A percentile compares a stretch with the other conserved stretches of the same genome.
Conservation (phyloP, 2,888 invertebrate species). For the Drosophila setosimentum region DNA sequence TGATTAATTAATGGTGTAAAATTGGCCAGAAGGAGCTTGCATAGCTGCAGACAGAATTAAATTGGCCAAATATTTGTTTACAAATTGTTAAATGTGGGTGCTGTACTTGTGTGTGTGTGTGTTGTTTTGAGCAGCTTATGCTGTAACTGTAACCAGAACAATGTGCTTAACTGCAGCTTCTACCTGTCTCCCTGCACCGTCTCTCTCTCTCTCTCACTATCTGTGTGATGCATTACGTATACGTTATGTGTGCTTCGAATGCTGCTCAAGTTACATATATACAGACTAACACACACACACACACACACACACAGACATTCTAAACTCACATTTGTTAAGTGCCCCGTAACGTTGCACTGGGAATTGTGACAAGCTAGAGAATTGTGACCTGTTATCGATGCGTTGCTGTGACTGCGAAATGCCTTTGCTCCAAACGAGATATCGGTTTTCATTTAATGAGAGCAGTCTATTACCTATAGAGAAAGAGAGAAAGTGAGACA, state of each 20-base stretch:
- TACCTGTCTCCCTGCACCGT: not conserved
- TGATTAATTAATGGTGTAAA: not conserved
- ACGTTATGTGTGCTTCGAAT: constrained; percentile 29
- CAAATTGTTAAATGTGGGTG: not conserved
- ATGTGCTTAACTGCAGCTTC: not conserved
- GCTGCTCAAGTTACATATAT: constrained; percentile 32
- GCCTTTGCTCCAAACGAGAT: constrained; percentile 32
- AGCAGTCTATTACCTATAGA: not conserved
- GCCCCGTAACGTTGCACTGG: constrained; percentile 2
- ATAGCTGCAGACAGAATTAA: not conserved
- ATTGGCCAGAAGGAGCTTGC: not conserved
- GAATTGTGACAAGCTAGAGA: constrained; percentile 20
- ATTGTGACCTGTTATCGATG: constrained; percentile 46
- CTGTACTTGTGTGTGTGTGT: not conserved
- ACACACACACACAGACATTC: constrained; percentile 10
- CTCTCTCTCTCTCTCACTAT: too few species aligned
- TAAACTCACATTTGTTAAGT: constrained; percentile 14
- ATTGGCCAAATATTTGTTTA: constrained; percentile 47
- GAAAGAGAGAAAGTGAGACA: not conserved
- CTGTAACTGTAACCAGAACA: constrained; percentile 18
- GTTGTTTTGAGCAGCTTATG: constrained; percentile 1
- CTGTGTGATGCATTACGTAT: constrained; percentile 42
- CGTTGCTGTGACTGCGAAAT: constrained; percentile 11
- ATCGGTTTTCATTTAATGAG: constrained; percentile 30
- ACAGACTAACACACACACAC: constrained; percentile 16